These are phyloP conservation scores for Piliocolobus tephrosceles DNA, from an alignment of 2,113 vertebrate genomes.

Conservation along the genomic window DNA sequence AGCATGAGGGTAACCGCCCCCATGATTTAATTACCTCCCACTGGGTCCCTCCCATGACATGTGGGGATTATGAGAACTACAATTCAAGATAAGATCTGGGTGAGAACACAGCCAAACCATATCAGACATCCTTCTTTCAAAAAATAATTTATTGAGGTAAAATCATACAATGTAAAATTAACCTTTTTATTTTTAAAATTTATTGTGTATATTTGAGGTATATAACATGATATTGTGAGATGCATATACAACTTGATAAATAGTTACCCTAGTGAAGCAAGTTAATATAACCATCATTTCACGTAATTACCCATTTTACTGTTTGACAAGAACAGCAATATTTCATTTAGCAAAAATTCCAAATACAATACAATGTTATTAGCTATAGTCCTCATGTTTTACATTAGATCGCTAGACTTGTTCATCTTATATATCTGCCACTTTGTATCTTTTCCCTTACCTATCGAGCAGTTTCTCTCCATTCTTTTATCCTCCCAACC, in stretches of 20 bases:
- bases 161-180: neutral
- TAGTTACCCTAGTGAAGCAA: neutral
- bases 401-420: neutral
- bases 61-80: no score
- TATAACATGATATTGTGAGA: neutral
- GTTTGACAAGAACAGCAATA: neutral
- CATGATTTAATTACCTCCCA: no score
- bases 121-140: neutral
- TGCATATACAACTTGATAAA: neutral
- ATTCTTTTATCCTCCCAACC: neutral
- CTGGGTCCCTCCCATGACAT: no score
- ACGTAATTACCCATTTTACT: neutral
- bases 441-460: neutral
- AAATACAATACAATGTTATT: neutral
- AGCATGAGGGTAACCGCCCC: no score
- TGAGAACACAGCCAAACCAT: no score
- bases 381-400: neutral
- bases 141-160: neutral
- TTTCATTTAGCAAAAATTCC: neutral
- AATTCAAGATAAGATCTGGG: no score
- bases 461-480: neutral
- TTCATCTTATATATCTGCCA: neutral
- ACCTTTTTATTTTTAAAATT: neutral
- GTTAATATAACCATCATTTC: neutral
- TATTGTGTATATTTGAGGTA: neutral